Evolutionary conservation across 2,888 invertebrate species (phyloP).

Genomic region (Timandra comae): DNA sequence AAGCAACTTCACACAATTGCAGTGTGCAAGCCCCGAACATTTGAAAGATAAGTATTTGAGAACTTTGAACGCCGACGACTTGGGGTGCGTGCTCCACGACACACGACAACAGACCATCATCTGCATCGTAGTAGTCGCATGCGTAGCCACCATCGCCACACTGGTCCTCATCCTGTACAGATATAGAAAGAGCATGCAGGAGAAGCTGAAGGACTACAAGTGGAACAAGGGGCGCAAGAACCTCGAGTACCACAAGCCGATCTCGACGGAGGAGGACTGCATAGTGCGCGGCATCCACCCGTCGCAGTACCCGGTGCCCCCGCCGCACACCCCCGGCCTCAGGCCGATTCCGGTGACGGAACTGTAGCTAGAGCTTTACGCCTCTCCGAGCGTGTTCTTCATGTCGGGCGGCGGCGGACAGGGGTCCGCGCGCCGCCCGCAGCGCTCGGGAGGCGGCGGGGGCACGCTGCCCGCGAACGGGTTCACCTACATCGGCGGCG

Average conservation of each 20-base stretch:
- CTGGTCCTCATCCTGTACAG: slow-evolving; percentile 85
- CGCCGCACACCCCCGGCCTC: slow-evolving; percentile 68
- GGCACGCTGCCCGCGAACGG: slow-evolving; percentile 83
- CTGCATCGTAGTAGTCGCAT: slow-evolving; percentile 84
- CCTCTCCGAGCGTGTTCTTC: slow-evolving; percentile 89
- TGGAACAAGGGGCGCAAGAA: slow-evolving; percentile 89
- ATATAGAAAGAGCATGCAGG: slow-evolving; percentile 87
- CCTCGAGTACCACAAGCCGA: slow-evolving; percentile 92
- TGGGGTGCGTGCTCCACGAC: slow-evolving; percentile 89
- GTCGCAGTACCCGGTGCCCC: slow-evolving; percentile 70
- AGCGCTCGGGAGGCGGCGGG: slow-evolving; percentile 71
- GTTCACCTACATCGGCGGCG: slow-evolving; percentile 85
- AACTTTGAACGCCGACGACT: slow-evolving; percentile 83
- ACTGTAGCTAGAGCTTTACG: slow-evolving; percentile 97
- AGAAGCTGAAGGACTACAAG: slow-evolving; percentile 88
- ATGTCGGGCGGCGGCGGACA: slow-evolving; percentile 80
- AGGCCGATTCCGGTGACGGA: slow-evolving; percentile 91
- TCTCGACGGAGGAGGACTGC: slow-evolving; percentile 89
- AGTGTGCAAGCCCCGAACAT: slow-evolving; percentile 84
- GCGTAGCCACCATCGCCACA: slow-evolving; percentile 83
- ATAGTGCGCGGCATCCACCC: slow-evolving; percentile 81
- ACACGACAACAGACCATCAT: slow-evolving; percentile 88
- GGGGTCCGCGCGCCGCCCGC: slow-evolving; percentile 69
- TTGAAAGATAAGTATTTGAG: slow-evolving; percentile 82
- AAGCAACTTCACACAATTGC: slow-evolving; percentile 82